These are phyloP conservation scores for Cremastobaeus sp. DNA, from an alignment of 2,888 invertebrate genomes.

Conservation along the genomic window DNA sequence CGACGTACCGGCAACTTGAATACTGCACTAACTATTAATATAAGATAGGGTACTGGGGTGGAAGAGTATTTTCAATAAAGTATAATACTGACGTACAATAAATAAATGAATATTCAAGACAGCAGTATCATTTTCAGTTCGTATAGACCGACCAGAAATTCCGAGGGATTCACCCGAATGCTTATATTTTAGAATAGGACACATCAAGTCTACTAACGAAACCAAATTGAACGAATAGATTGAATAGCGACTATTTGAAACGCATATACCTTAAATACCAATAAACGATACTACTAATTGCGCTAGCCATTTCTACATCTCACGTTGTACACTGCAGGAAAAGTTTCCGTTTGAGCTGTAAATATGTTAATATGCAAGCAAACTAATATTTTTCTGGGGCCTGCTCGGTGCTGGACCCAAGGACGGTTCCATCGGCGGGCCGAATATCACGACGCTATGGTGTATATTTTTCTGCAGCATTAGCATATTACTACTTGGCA, in stretches of 20 bases:
- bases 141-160: constrained; percentile 10
- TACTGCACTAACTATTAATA: constrained; percentile 25
- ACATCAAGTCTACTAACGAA: constrained; percentile 20
- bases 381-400: too few species aligned
- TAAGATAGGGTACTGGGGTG: constrained; percentile 16
- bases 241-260: constrained; percentile 34
- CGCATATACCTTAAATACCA: constrained; percentile 12
- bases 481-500: too few species aligned
- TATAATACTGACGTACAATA: constrained; percentile 41
- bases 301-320: constrained; percentile 31
- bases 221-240: constrained; percentile 16
- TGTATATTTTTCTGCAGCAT: too few species aligned
- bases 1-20: too few species aligned
- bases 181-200: constrained; percentile 16
- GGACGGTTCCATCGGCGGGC: too few species aligned
- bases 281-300: constrained; percentile 13
- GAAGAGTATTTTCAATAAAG: constrained; percentile 45
- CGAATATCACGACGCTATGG: too few species aligned
- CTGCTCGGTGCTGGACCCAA: too few species aligned
- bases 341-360: background rate
- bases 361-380: too few species aligned
- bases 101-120: constrained; percentile 14
- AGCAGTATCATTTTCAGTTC: constrained; percentile 12
- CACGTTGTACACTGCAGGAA: constrained; percentile 2
- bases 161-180: constrained; percentile 8